These are phyloP conservation scores for Eulithis prunata DNA, from an alignment of 2,888 invertebrate genomes.

Conservation along the genomic window DNA sequence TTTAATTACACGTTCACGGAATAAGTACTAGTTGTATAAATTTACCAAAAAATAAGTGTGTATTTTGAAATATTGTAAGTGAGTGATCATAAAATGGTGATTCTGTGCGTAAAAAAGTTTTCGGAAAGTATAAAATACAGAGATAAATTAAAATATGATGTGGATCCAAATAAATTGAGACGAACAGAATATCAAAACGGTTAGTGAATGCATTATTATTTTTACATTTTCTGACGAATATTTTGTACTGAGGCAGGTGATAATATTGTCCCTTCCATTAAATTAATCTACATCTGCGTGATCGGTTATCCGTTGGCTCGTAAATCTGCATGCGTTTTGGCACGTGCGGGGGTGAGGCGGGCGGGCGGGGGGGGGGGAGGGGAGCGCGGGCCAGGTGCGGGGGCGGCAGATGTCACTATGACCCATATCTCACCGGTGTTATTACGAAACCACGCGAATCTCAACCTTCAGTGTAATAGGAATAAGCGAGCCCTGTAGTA, in stretches of 20 bases:
- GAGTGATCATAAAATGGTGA: not conserved
- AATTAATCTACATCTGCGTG: slow-evolving; percentile 37
- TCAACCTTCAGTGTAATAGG: slow-evolving; percentile 15
- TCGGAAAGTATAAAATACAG: not conserved
- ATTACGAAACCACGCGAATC: slow-evolving; percentile 1
- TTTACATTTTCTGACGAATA: too few species aligned
- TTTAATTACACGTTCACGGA: too few species aligned
- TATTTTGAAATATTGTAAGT: not conserved
- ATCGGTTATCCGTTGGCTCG: slow-evolving; percentile 37
- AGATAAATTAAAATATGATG: not conserved
- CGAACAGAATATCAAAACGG: not conserved
- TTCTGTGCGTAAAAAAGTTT: not conserved
- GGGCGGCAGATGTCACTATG: slow-evolving; percentile 75
- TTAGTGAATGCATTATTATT: not conserved
- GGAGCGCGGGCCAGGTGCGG: slow-evolving; percentile 65
- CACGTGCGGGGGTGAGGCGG: slow-evolving; percentile 35
- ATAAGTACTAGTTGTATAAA: too few species aligned
- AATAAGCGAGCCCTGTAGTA: slow-evolving; percentile 5
- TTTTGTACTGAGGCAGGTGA: slow-evolving; percentile 2
- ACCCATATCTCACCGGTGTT: slow-evolving; percentile 60
- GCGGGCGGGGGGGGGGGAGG: slow-evolving; percentile 30
- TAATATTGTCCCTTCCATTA: slow-evolving; percentile 7
- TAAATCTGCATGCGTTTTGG: slow-evolving; percentile 71
- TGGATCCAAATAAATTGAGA: not conserved
- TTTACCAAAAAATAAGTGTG: not conserved